phyloP scores from a whole-genome alignment of 2,113 vertebrate genomes.

The Oryzias javanicus region DNA sequence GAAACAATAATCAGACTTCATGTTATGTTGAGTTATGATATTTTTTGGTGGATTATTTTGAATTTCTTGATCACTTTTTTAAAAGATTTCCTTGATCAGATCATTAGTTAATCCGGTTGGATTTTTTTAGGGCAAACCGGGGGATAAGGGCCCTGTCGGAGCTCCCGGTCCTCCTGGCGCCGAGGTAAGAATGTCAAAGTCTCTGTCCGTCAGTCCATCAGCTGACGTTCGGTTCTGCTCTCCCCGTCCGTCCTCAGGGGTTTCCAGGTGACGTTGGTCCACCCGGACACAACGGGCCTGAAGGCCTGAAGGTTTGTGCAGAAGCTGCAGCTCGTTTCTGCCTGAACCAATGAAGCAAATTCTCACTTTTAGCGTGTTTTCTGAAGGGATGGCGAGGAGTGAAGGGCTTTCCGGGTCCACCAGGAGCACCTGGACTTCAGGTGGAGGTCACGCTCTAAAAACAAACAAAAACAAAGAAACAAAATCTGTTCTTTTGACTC shows the following conservation, averaged over 20 bases:
- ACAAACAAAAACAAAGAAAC: neutral
- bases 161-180: slow-evolving; percentile 85
- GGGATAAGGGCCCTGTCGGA: slow-evolving; percentile 86
- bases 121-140: slow-evolving; percentile 82
- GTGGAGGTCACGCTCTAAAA: slow-evolving; percentile 69
- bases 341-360: neutral
- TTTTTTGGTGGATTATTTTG: neutral
- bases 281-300: slow-evolving; percentile 90
- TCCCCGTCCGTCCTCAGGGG: slow-evolving; percentile 74
- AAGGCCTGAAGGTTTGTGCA: slow-evolving; percentile 88
- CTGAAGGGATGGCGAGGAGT: slow-evolving; percentile 87
- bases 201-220: too few relatives aligned
- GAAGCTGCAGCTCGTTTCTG: neutral
- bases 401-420: slow-evolving; percentile 88
- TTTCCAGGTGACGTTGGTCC: slow-evolving; percentile 95
- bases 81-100: neutral
- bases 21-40: too few relatives aligned
- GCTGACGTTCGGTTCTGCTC: neutral
- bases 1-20: too few relatives aligned
- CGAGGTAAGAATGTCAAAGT: slow-evolving; percentile 77
- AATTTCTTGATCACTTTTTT: neutral
- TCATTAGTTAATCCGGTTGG: neutral
- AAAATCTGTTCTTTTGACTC: neutral
- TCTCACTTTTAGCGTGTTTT: slow-evolving; percentile 18
- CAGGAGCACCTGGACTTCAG: slow-evolving; percentile 85